Base-by-base conservation (phyloP, 2,888 invertebrate species). In the Orchesella flavescens region DNA sequence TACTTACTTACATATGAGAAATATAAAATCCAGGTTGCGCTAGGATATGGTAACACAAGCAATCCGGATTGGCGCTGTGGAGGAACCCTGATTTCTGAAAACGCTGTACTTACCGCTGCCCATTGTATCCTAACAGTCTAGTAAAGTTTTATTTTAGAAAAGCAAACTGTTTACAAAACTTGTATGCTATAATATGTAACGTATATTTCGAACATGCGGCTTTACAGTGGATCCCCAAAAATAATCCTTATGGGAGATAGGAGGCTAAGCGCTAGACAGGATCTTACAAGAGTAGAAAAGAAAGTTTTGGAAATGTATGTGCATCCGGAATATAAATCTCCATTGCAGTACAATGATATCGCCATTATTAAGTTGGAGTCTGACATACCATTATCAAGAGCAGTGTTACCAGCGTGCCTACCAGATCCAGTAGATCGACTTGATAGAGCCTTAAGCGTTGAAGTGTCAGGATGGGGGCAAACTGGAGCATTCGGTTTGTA, bases 271-370 rank as follows among this genome's bases (percentile, higher is more conserved):
- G 68, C 53, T 12, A 65, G 49, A 19, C 34, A 83, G 10, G 61
- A 79, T n/a, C 13, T 68, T 0, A n/a, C 66, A 12, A 19, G 82
- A 34, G 34, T 19, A 49, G 59, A 83, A 44, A n/a, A 79, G 15
- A 82, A 78, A 1, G 81, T 88, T 5, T 53, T 44, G 24, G 57
- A 81, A 17, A 74, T 82, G n/a, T 71, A 83, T 12, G n/a, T 76
- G 34, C 86, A 88, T 57, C 88, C 88, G 4, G 75, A 79, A 5
- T 87, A 87, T 81, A 76, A 79, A 61, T 53, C 83, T 10, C 77
- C 75, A 12, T 23, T 84, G 5, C 66, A 81, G 15, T 88, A 88
- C 81, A 81, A 88, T 77, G 88, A 88, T 83, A 82, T 88, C 23
- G 88, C 86, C 7, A 71, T 89, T 10, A 69, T 89, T 5, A 85